Conservation (phyloP, 2,888 invertebrate genomes). For the Macropis europaea region DNA sequence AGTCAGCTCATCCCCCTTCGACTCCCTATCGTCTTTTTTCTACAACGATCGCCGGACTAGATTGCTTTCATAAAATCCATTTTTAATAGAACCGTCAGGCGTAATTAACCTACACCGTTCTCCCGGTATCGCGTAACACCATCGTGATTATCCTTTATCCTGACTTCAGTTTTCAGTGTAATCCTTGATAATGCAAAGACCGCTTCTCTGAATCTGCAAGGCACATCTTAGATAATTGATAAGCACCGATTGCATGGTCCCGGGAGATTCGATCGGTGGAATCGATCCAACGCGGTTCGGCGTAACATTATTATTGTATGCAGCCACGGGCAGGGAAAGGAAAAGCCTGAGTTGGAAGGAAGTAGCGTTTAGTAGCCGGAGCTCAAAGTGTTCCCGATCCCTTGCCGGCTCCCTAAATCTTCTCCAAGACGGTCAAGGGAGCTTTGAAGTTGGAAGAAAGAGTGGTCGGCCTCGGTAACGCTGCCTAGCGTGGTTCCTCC, state of each 20-base stretch:
- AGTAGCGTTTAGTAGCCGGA: constrained; percentile 25
- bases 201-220: too few species aligned
- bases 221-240: too few species aligned
- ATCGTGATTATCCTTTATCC: constrained; percentile 4
- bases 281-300: background rate
- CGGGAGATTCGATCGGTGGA: background rate
- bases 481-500: constrained; percentile 34
- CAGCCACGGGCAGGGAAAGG: background rate
- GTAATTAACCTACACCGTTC: constrained; percentile 59
- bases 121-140: constrained; percentile 34
- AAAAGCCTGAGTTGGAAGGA: background rate
- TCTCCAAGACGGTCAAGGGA: constrained; percentile 24
- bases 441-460: constrained; percentile 51
- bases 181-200: constrained; percentile 24
- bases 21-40: constrained; percentile 53
- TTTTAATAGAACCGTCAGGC: constrained; percentile 70
- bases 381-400: constrained; percentile 50
- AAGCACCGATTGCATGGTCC: too few species aligned
- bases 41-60: constrained; percentile 65
- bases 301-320: background rate
- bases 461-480: constrained; percentile 27
- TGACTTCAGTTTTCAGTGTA: background rate
- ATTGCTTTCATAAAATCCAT: constrained; percentile 72
- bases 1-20: constrained; percentile 59
- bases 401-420: constrained; percentile 52